Evolutionary conservation across 1,140 invertebrate species (phyloP), one percentile per base, ranked within the genome.

Genomic region (Thaumetopoea pityocampa): DNA sequence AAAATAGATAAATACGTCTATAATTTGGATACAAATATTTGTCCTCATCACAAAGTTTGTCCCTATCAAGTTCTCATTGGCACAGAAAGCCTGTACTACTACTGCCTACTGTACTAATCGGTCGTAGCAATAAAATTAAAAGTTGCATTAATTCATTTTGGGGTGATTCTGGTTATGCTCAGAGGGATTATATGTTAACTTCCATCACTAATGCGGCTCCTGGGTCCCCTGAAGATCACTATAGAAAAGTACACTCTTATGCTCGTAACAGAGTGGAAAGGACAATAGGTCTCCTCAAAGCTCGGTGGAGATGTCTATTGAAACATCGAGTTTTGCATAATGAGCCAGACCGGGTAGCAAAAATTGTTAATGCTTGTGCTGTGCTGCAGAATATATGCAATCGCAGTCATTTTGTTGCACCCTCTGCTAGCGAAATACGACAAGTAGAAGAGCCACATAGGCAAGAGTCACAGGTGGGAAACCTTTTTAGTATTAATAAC

Each of bases 311-410:
- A 7, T 58, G 47, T 11, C 15, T 51, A 8, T 30, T 53, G 14
- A 17, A n/a, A 0, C 50, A 53, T 7, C 35, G 42, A 24, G 43
- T 56, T 5, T 34, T 60, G 2, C 47, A 60, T 23, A 51, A 51
- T 29, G 8, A 45, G 10, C 52, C 41, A 7, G 10, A 35, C 5
- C 34, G 15, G 9, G 51, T 20, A 9, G 19, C 42, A 3, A 58
- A 49, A 45, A 49, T 57, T 16, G 32, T 49, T 18, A 48, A 36
- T 36, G 54, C 49, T 14, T 58, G 44, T 22, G 42, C 30, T 46
- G 37, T 53, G 0, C 19, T 53, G 5, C 49, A 58, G 18, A 53
- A 53, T 14, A 37, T 56, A 2, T 18, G 10, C n/a, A 37, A n/a
- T n/a, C n/a, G n/a, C n/a, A n/a, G n/a, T n/a, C n/a, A n/a, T n/a